Conservation (phyloP, 23 tunicate species). For the Oikopleura vanhoeffeni region DNA sequence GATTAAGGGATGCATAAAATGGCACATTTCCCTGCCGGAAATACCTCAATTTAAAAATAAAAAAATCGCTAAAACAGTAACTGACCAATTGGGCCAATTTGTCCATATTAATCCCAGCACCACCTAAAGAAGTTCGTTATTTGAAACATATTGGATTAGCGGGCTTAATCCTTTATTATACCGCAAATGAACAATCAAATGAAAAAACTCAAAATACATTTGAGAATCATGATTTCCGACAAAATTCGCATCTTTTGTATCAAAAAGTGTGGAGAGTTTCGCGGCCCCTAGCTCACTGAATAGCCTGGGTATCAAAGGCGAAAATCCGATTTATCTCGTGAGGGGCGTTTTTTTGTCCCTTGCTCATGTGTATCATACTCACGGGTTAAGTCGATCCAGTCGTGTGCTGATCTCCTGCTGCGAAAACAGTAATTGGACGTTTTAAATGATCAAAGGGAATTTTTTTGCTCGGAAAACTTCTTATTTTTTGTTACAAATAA, state of each 20-base stretch:
- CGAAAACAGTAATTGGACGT: not conserved
- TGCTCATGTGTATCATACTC: not conserved
- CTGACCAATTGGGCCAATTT: too few species aligned
- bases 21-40: too few species aligned
- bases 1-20: not conserved
- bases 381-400: not conserved
- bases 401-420: not conserved
- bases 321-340: not conserved
- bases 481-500: too few species aligned
- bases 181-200: not conserved
- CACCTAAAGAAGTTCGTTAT: not conserved
- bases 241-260: not conserved
- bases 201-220: not conserved
- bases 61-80: too few species aligned
- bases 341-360: not conserved
- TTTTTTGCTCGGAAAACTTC: too few species aligned
- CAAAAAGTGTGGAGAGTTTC: conserved; percentile 2
- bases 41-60: too few species aligned
- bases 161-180: not conserved
- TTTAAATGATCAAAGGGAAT: too few species aligned
- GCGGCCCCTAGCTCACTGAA: too few species aligned
- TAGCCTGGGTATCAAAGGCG: not conserved
- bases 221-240: not conserved
- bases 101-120: too few species aligned
- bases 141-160: not conserved